Base-by-base conservation (phyloP, 2,888 invertebrate genomes). In the Coecobrya sp. region DNA sequence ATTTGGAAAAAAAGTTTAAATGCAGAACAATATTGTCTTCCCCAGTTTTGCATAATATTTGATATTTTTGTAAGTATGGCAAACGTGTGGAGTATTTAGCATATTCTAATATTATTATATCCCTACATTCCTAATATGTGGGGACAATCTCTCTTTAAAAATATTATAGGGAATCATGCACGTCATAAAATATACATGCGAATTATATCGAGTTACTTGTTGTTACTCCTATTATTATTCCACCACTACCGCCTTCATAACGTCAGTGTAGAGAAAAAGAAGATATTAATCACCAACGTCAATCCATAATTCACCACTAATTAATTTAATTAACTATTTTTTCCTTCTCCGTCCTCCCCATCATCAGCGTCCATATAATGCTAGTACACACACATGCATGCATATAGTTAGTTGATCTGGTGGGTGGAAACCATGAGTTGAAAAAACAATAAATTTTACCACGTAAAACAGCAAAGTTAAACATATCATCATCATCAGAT, bases 221-320 rank as follows among this genome's bases (percentile, higher is more conserved):
- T 49, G 13, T 68, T 68, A 68, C 76, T 76, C 76, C 49, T 49
- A 73, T 73, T 42, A 55, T 55, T 55, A 55, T 62, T 62, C 76
- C 49, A 25, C 76, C 49, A 73, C 36, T n/a, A 16, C 76, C 45
- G 45, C 45, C 49, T 70, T 36, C 70, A 70, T 27, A 59, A 76
- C 73, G 25, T 70, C 70, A 70, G 36, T n/a, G 30, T 16, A 81
- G 25, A 81, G 30, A 22, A n/a, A 52, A 55, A 81, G 30, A 55
- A 36, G 82, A 82, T 62, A 92, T 92, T 92, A 92, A 92, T 92
- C 92, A 92, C 88, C 89, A 52, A 84, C 84, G 85, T 89, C 89
- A 89, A 92, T 92, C 92, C 92, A 92, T 92, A 92, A 92, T 81
- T 92, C 92, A 92, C 92, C 68, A 81, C 92, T 92, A 89, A 92